Conservation (phyloP, 2,888 invertebrate species). For the Stratiomys singularior region DNA sequence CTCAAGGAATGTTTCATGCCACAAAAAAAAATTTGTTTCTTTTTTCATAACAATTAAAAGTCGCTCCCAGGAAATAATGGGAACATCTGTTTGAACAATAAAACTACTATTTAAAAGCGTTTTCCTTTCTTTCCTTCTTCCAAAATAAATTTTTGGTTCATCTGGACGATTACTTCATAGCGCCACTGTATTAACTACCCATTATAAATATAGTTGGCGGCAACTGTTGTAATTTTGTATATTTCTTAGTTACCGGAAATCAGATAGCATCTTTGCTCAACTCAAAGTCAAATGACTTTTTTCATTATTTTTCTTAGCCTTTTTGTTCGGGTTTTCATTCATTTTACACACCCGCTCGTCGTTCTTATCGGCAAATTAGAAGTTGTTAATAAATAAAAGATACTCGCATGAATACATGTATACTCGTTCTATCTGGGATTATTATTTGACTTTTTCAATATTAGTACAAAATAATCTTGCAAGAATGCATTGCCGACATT, state of each 20-base stretch:
- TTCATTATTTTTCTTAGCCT: slow-evolving; percentile 15
- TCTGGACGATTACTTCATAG: too few species aligned
- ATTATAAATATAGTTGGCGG: slow-evolving; percentile 5
- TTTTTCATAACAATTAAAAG: too few species aligned
- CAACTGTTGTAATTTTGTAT: slow-evolving; percentile 45
- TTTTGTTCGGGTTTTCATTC: background rate
- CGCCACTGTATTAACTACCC: background rate
- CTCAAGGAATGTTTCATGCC: too few species aligned
- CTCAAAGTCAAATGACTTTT: slow-evolving; percentile 18
- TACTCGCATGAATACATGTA: background rate
- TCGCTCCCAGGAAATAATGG: too few species aligned
- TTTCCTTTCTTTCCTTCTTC: too few species aligned
- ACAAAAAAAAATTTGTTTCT: too few species aligned
- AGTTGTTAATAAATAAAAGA: slow-evolving; percentile 48
- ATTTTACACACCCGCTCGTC: too few species aligned
- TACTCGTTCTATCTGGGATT: too few species aligned
- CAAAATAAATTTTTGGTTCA: too few species aligned
- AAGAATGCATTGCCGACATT: background rate
- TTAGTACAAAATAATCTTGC: slow-evolving; percentile 20
- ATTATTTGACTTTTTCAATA: background rate
- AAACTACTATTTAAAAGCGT: too few species aligned
- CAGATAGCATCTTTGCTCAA: slow-evolving; percentile 47
- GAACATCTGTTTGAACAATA: too few species aligned
- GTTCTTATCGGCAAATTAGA: slow-evolving; percentile 45
- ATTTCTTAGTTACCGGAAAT: slow-evolving; percentile 50